Evolutionary conservation across 2,113 vertebrate species (phyloP).

Genomic region (Fregata magnificens): DNA sequence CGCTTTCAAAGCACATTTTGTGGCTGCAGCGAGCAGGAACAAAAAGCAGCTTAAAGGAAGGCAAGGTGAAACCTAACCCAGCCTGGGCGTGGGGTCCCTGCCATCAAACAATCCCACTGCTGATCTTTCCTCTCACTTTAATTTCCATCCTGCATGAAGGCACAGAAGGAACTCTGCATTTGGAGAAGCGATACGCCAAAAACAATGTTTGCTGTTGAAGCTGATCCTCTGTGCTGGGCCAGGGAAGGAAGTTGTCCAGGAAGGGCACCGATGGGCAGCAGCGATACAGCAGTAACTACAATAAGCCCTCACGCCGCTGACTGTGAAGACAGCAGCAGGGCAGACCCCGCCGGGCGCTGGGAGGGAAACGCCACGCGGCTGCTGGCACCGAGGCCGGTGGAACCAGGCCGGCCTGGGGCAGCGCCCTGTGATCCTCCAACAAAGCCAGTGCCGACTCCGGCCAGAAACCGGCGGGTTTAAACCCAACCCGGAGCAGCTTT

Average conservation of each 20-base stretch:
- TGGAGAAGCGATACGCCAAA: background rate
- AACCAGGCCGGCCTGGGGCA: background rate
- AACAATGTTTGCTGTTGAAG: background rate
- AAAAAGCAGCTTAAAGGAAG: background rate
- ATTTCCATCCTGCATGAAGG: background rate
- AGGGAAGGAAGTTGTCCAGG: background rate
- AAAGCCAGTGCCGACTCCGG: background rate
- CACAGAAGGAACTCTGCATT: background rate
- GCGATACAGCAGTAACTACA: background rate
- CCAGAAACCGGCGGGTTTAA: background rate
- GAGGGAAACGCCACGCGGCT: background rate
- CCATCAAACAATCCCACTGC: background rate
- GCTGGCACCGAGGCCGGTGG: background rate
- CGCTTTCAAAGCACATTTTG: background rate
- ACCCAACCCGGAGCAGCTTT: background rate
- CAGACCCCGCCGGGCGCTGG: accelerated
- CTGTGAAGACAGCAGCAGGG: background rate
- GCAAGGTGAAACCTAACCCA: background rate
- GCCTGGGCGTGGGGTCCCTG: background rate
- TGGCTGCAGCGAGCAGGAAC: background rate
- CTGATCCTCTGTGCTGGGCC: no score
- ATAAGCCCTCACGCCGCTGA: background rate
- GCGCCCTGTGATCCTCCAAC: background rate
- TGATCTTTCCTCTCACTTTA: background rate
- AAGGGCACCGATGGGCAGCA: background rate